A percentile compares a stretch with the other conserved stretches of the same genome.
Conservation (phyloP, 1,140 invertebrate genomes). For the Aricia agestis region DNA sequence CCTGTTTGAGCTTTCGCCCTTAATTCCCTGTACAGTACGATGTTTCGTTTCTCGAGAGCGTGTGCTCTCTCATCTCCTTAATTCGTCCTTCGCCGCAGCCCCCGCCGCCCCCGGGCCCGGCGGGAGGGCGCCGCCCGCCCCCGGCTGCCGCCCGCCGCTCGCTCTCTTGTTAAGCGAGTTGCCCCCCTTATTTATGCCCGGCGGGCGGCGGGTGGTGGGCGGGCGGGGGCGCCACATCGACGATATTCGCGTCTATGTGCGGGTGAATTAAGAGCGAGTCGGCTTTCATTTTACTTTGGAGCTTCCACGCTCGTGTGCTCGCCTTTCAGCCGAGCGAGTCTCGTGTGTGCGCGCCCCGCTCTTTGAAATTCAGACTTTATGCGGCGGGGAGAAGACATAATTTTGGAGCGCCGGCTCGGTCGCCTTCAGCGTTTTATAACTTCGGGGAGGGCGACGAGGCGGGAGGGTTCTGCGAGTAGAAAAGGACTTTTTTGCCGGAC, state of each 20-base stretch:
- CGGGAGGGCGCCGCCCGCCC: constrained; percentile 49
- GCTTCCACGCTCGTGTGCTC: constrained; percentile 71
- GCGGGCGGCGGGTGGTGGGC: constrained; percentile 41
- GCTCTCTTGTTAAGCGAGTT: constrained; percentile 71
- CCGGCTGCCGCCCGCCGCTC: constrained; percentile 58
- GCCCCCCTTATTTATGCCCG: constrained; percentile 70
- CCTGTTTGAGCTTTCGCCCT: constrained; percentile 15
- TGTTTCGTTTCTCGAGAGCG: constrained; percentile 68
- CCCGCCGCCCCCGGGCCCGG: constrained; percentile 58
- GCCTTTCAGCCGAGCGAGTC: constrained; percentile 61
- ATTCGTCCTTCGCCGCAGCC: constrained; percentile 74
- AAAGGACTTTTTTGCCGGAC: constrained; percentile 72
- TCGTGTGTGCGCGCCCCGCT: constrained; percentile 39
- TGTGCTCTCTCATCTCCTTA: constrained; percentile 75
- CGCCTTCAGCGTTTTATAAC: constrained; percentile 69
- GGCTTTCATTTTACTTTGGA: constrained; percentile 75
- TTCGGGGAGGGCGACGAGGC: constrained; percentile 61
- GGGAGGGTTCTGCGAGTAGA: constrained; percentile 68
- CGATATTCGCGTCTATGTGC: constrained; percentile 59
- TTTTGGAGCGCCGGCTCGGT: constrained; percentile 34
- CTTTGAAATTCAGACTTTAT: constrained; percentile 49
- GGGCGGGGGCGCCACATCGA: constrained; percentile 57
- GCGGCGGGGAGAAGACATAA: constrained; percentile 39
- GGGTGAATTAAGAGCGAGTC: constrained; percentile 74
- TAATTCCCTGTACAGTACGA: constrained; percentile 58